phyloP scores from a whole-genome alignment of 2,113 vertebrate genomes.

The Rhineura floridana region DNA sequence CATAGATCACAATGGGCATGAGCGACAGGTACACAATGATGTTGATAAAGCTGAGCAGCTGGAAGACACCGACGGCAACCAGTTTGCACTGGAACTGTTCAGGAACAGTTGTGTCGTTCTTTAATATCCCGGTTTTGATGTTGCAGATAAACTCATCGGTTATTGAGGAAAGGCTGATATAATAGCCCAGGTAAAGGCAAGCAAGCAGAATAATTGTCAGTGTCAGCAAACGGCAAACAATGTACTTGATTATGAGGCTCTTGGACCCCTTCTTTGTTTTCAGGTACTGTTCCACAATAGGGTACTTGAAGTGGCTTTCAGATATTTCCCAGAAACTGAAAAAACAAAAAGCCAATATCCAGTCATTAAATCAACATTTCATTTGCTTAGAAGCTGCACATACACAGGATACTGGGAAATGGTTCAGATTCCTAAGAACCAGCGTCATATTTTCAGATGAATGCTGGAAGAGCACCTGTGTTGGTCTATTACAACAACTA shows the following conservation, averaged over 20 bases:
- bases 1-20: constrained; percentile 80
- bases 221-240: constrained; percentile 82
- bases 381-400: not conserved
- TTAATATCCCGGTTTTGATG: constrained; percentile 86
- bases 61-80: constrained; percentile 90
- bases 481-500: not conserved
- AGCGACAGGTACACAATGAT: constrained; percentile 84
- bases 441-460: not conserved
- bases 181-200: constrained; percentile 88
- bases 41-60: constrained; percentile 91
- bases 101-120: constrained; percentile 82
- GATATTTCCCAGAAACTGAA: constrained; percentile 84
- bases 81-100: constrained; percentile 90
- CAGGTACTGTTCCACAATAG: constrained; percentile 94
- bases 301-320: constrained; percentile 90
- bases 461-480: not conserved
- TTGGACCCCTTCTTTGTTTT: constrained; percentile 86
- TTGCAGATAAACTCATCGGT: constrained; percentile 91
- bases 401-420: not conserved
- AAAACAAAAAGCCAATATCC: not conserved
- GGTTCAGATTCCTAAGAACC: not conserved
- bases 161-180: constrained; percentile 87
- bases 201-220: constrained; percentile 82
- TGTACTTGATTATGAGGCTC: constrained; percentile 84
- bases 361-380: not conserved